Evolutionary conservation across 30 jellyfish, hydroid and myxozoan species (phyloP).

Genomic region (Pelagia noctiluca): DNA sequence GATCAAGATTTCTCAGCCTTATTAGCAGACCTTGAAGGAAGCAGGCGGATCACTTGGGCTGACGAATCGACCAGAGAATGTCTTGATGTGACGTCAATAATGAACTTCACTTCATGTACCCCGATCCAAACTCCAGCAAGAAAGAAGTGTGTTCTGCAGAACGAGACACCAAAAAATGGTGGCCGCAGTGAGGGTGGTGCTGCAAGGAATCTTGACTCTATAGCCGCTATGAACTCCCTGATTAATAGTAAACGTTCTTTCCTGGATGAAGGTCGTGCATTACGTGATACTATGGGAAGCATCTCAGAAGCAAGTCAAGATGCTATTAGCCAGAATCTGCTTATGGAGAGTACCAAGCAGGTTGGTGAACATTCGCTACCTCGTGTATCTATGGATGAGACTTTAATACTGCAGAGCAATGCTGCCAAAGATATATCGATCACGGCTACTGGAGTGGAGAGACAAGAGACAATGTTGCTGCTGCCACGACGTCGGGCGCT

Average conservation of each 20-base stretch:
- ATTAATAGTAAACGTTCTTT: slow-evolving; percentile 12
- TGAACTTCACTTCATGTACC: slow-evolving; percentile 77
- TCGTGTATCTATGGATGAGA: not conserved
- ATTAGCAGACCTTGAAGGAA: slow-evolving; percentile 58
- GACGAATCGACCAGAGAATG: slow-evolving; percentile 79
- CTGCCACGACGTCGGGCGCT: not conserved
- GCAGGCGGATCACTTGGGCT: slow-evolving; percentile 86
- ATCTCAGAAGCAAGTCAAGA: not conserved
- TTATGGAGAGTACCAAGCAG: not conserved
- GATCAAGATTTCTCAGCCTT: slow-evolving; percentile 42
- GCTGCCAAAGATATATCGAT: not conserved
- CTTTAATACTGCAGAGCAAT: not conserved
- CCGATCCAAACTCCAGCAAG: slow-evolving; percentile 89
- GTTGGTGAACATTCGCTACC: not conserved
- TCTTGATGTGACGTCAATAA: slow-evolving; percentile 33
- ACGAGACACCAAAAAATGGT: slow-evolving; percentile 22
- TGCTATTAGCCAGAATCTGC: not conserved
- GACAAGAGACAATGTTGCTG: not conserved
- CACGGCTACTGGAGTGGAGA: not conserved
- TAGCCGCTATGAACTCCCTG: slow-evolving; percentile 50
- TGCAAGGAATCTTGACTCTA: slow-evolving; percentile 19
- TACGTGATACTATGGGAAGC: not conserved
- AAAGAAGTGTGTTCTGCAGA: slow-evolving; percentile 58
- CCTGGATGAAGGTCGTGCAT: not conserved
- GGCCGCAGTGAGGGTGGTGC: not conserved